Conservation (phyloP, 1,140 invertebrate genomes). For the Lasioglossum baleicum region DNA sequence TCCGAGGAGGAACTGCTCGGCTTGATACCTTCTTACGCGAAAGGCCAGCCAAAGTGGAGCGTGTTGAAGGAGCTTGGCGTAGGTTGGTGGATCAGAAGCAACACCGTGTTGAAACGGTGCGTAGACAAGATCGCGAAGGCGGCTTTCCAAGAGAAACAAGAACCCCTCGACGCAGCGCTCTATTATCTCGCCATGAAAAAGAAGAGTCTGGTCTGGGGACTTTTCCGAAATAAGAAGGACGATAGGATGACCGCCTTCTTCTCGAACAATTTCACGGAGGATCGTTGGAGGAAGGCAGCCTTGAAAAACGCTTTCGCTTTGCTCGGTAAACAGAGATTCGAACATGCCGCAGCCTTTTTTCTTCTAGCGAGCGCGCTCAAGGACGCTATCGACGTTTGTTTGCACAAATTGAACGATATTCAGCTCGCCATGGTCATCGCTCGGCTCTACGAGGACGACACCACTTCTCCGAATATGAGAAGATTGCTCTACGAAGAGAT, state of each 20-base stretch:
- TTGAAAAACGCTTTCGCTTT: constrained; percentile 98
- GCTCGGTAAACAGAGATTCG: constrained; percentile 96
- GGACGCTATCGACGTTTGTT: constrained; percentile 96
- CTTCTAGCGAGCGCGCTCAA: constrained; percentile 94
- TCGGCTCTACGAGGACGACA: constrained; percentile 93
- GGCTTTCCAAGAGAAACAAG: constrained; percentile 92
- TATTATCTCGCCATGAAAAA: constrained; percentile 99
- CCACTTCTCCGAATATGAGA: constrained; percentile 86
- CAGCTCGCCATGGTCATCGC: constrained; percentile 97
- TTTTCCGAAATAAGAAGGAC: constrained; percentile 94
- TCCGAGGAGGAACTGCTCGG: constrained; percentile 96
- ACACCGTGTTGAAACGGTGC: constrained; percentile 89
- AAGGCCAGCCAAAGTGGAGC: constrained; percentile 93
- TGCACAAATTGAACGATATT: constrained; percentile 96
- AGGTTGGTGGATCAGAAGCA: constrained; percentile 98
- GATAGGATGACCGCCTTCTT: constrained; percentile 98
- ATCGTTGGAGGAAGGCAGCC: constrained; percentile 97
- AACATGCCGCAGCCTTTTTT: constrained; percentile 97
- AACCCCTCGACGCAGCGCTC: constrained; percentile 98
- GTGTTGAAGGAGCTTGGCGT: constrained; percentile 94
- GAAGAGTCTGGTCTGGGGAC: constrained; percentile 96
- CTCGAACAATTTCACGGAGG: constrained; percentile 94
- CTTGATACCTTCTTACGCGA: constrained; percentile 92
- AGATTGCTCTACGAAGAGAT: constrained; percentile 90
- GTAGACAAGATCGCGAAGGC: constrained; percentile 97